phyloP scores from a whole-genome alignment of 2,888 invertebrate genomes.

The Rotaria macrura region DNA sequence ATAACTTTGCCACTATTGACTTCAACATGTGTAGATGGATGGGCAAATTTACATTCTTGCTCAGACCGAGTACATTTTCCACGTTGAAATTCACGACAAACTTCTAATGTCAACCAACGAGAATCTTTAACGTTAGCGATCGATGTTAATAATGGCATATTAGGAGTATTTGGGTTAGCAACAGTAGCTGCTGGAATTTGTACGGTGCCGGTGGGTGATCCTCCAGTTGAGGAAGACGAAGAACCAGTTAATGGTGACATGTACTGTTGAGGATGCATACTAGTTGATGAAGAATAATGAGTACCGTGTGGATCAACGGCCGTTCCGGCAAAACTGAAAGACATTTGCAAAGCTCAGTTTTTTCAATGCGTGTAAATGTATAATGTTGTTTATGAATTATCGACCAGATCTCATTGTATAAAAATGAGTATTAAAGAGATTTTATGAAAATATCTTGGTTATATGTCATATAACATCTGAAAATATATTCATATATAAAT shows the following conservation, averaged over 20 bases:
- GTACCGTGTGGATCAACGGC: neutral
- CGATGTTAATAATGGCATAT: neutral
- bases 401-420: neutral
- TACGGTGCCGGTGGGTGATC: neutral
- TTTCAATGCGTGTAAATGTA: neutral
- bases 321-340: neutral
- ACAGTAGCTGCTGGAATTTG: neutral
- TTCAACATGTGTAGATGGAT: conserved; percentile 97
- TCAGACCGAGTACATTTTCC: conserved; percentile 98
- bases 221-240: neutral
- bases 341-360: neutral
- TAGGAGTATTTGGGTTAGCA: neutral
- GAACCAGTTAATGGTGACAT: neutral
- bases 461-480: neutral
- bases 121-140: conserved; percentile 66
- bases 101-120: conserved; percentile 98
- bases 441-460: neutral
- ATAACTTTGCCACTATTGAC: conserved; percentile 99
- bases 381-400: neutral
- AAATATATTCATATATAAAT: neutral
- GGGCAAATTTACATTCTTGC: conserved; percentile 96
- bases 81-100: conserved; percentile 85
- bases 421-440: neutral
- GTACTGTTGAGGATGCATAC: neutral
- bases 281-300: neutral